Base-by-base conservation (phyloP, 2,113 vertebrate species). In the Hoplias malabaricus region DNA sequence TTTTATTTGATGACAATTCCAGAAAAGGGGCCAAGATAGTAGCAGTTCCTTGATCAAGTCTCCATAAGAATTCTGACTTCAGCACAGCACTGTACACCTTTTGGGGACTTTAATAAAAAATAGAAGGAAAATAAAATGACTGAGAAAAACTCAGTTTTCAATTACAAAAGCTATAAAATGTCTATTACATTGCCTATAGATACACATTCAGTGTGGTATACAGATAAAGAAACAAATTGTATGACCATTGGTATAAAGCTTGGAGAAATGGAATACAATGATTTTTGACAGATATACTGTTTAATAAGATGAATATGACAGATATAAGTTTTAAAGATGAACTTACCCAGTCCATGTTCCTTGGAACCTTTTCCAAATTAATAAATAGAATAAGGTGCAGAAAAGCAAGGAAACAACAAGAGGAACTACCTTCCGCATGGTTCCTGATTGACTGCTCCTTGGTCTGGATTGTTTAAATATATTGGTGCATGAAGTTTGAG, bases 271-370 rank as follows among this genome's bases (percentile, higher is more conserved):
- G n/a, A n/a, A n/a, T n/a, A n/a, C n/a, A n/a, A n/a, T n/a, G n/a
- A n/a, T n/a, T n/a, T n/a, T n/a, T n/a, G n/a, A n/a, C n/a, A n/a
- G n/a, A n/a, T n/a, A n/a, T n/a, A n/a, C n/a, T n/a, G n/a, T n/a
- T n/a, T n/a, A n/a, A n/a, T n/a, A n/a, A n/a, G n/a, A n/a, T n/a
- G n/a, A n/a, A n/a, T n/a, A n/a, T n/a, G n/a, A n/a, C n/a, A n/a
- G n/a, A n/a, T 53, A 27, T 14, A n/a, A 19, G 29, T 31, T 31
- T 33, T 36, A 1, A 16, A 46, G n/a, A 42, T 12, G 46, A 31
- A 73, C 89, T 80, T 81, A 90, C 90, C 80, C 40, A 2, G 12
- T 6, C 34, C 43, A 48, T n/a, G 42, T 19, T 31, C 11, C n/a
- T 0, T 57, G 16, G 0, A 77, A 7, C 5, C 21, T 0, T 11